These are phyloP conservation scores for Fabriciana adippe DNA, from an alignment of 2,888 invertebrate species.

Conservation along the genomic window DNA sequence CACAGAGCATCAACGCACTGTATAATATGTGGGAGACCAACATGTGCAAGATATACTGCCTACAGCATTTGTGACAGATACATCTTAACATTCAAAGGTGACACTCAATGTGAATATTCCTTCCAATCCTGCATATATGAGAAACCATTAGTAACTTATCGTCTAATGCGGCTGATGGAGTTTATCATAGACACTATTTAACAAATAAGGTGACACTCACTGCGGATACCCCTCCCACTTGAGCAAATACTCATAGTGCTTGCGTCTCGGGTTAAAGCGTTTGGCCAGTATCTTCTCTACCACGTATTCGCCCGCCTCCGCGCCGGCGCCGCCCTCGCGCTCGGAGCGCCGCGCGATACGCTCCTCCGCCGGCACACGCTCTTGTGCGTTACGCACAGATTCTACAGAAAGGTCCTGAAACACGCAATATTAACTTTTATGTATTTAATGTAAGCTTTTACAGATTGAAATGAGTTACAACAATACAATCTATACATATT, in stretches of 20 bases:
- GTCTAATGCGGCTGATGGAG: no score
- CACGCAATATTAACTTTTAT: background rate
- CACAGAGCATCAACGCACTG: no score
- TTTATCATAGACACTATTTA: background rate
- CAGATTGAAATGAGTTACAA: no score
- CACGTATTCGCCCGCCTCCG: slow-evolving; percentile 85
- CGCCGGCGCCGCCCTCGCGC: slow-evolving; percentile 58
- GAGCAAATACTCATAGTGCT: slow-evolving; percentile 90
- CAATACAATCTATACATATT: no score
- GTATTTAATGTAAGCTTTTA: no score
- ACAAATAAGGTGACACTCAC: slow-evolving; percentile 68
- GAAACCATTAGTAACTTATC: no score
- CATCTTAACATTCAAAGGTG: no score
- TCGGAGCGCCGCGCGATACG: slow-evolving; percentile 77
- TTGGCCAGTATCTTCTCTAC: slow-evolving; percentile 93
- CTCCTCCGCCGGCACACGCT: slow-evolving; percentile 75
- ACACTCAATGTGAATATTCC: no score
- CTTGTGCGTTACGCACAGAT: slow-evolving; percentile 73
- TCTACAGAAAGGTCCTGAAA: slow-evolving; percentile 54
- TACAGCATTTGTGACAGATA: no score
- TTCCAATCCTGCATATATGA: no score
- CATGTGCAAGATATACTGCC: no score
- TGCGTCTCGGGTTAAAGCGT: slow-evolving; percentile 89
- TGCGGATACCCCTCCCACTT: slow-evolving; percentile 93
- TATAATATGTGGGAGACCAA: no score